Evolutionary conservation across 2,113 vertebrate genomes (phyloP).

Genomic region (Cettia cetti): DNA sequence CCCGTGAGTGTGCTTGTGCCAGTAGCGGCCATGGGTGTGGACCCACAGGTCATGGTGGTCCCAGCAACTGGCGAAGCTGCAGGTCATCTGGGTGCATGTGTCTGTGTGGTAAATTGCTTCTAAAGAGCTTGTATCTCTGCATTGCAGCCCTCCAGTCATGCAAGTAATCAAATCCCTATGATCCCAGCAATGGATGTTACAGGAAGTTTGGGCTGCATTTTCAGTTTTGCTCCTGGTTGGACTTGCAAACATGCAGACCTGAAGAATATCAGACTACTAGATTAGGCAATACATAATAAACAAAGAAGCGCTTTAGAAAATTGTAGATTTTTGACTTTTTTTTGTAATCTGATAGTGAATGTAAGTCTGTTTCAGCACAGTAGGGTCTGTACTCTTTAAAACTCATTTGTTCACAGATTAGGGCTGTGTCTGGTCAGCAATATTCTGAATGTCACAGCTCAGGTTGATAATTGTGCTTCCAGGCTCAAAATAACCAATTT

Average conservation of each 20-base stretch:
- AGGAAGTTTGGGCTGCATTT: neutral
- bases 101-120: neutral
- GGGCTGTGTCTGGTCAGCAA: neutral
- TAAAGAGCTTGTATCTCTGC: neutral
- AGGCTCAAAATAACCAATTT: neutral
- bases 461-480: neutral
- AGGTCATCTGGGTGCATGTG: fast-evolving
- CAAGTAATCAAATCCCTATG: fast-evolving
- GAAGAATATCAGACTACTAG: neutral
- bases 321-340: neutral
- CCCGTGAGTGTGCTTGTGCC: too few relatives aligned
- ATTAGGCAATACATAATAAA: neutral
- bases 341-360: neutral
- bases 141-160: neutral
- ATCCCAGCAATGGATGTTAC: too few relatives aligned
- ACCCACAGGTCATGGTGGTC: neutral
- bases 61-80: neutral
- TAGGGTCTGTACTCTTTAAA: neutral
- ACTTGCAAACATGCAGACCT: neutral
- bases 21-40: neutral
- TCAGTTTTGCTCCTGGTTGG: neutral
- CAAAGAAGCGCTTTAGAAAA: neutral
- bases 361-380: neutral
- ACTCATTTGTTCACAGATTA: neutral
- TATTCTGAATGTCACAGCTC: neutral